Evolutionary conservation across 2,888 invertebrate genomes (phyloP).

Genomic region (Craniophora ligustri): DNA sequence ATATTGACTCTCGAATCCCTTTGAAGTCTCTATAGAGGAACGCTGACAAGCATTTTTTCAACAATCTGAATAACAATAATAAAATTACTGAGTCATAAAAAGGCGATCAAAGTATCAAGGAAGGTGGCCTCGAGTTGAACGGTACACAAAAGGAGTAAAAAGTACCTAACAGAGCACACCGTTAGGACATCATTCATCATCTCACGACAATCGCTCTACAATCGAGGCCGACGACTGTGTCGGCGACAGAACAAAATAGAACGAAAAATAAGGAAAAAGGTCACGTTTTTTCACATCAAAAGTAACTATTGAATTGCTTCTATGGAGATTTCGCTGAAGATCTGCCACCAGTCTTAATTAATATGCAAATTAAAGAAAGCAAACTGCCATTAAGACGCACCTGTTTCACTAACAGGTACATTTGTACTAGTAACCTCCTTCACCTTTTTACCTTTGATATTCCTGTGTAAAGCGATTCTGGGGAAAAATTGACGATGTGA

Average conservation of each 20-base stretch:
- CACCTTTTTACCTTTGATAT: constrained; percentile 57
- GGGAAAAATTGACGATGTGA: constrained; percentile 55
- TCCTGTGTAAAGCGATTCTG: constrained; percentile 43
- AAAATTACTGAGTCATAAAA: constrained; percentile 74
- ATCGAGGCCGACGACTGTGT: constrained; percentile 42
- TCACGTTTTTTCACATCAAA: constrained; percentile 17
- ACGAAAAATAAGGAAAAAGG: constrained; percentile 38
- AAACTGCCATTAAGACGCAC: constrained; percentile 59
- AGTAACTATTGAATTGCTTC: constrained; percentile 1
- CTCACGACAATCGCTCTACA: constrained; percentile 51
- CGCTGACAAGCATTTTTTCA: constrained; percentile 63
- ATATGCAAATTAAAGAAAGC: constrained; percentile 66
- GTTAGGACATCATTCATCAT: constrained; percentile 72
- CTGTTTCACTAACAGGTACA: constrained; percentile 41
- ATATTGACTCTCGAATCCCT: constrained; percentile 51
- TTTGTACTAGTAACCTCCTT: constrained; percentile 22
- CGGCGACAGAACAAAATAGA: constrained; percentile 39
- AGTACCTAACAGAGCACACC: constrained; percentile 53
- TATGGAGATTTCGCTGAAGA: constrained; percentile 2
- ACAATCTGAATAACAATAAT: constrained; percentile 69
- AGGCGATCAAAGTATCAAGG: constrained; percentile 65
- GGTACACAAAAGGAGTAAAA: constrained; percentile 69
- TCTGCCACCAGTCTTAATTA: constrained; percentile 51
- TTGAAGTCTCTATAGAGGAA: constrained; percentile 63
- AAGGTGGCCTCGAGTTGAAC: constrained; percentile 66